Conservation (phyloP, 2,888 invertebrate genomes). For the Sceliomorpha sp. region DNA sequence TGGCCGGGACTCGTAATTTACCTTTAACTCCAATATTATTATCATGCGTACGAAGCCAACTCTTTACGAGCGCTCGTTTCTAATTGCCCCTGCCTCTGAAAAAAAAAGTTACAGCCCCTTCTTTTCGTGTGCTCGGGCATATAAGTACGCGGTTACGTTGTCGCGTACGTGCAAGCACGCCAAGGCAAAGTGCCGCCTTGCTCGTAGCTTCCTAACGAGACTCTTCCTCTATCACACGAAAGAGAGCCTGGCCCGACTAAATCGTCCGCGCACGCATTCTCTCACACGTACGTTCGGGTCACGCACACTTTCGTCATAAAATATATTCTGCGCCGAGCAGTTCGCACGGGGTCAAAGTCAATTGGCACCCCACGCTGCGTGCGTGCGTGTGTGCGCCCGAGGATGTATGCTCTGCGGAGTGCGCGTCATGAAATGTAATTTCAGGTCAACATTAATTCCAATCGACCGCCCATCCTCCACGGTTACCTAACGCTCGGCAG, state of each 20-base stretch:
- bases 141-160: conserved; percentile 6
- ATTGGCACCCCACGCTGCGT: conserved; percentile 10
- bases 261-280: conserved; percentile 21
- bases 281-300: conserved; percentile 8
- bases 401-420: conserved; percentile 13
- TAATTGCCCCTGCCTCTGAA: not conserved
- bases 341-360: conserved; percentile 31
- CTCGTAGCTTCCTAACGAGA: conserved; percentile 19
- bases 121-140: conserved; percentile 2
- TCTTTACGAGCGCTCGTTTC: not conserved
- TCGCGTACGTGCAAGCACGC: conserved; percentile 7
- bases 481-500: conserved; percentile 3
- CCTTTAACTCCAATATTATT: too few species aligned
- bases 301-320: conserved; percentile 2
- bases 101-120: not conserved
- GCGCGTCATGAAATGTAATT: conserved; percentile 20
- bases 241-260: conserved; percentile 6
- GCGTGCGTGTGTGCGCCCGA: conserved; percentile 15
- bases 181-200: conserved; percentile 13
- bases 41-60: too few species aligned
- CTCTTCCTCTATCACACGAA: conserved; percentile 20
- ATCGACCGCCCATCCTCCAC: conserved; percentile 1
- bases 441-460: conserved; percentile 11
- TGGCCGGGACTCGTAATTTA: too few species aligned
- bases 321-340: conserved; percentile 15